Conservation (phyloP, 2,888 invertebrate genomes). For the Spodoptera littoralis region DNA sequence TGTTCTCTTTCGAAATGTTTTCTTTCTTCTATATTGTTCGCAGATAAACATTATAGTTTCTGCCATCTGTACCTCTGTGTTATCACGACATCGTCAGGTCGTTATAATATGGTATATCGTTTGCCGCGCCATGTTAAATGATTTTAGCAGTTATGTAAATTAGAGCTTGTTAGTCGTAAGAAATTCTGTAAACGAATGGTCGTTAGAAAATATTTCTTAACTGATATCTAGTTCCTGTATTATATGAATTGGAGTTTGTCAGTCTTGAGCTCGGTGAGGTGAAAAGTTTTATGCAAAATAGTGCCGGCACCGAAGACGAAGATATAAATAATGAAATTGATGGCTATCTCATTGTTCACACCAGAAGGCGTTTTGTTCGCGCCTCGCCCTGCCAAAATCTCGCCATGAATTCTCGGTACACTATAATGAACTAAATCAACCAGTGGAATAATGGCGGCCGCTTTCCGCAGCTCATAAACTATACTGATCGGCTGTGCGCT, state of each 20-base stretch:
- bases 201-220: slow-evolving; percentile 35
- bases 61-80: neutral
- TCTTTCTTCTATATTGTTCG: slow-evolving; percentile 33
- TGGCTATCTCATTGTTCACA: slow-evolving; percentile 44
- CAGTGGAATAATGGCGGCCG: slow-evolving; percentile 69
- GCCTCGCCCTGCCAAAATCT: slow-evolving; percentile 56
- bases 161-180: slow-evolving; percentile 47
- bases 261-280: slow-evolving; percentile 1
- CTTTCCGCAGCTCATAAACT: slow-evolving; percentile 81
- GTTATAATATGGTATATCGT: slow-evolving; percentile 22
- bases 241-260: slow-evolving; percentile 2
- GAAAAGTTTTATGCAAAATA: slow-evolving; percentile 33
- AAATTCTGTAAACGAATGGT: slow-evolving; percentile 36
- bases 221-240: slow-evolving; percentile 12
- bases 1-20: slow-evolving; percentile 49
- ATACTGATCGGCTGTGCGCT: slow-evolving; percentile 62
- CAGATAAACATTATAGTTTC: slow-evolving; percentile 4
- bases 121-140: slow-evolving; percentile 19
- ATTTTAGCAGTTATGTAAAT: slow-evolving; percentile 48
- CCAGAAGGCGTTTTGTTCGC: slow-evolving; percentile 36
- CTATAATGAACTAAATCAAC: slow-evolving; percentile 71
- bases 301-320: slow-evolving; percentile 17
- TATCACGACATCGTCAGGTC: slow-evolving; percentile 2
- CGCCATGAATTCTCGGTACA: slow-evolving; percentile 66
- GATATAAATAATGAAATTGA: slow-evolving; percentile 39